Evolutionary conservation across 92 coral and sea anemone species (phyloP), one percentile per base, ranked within the genome.

Genomic region (Metridium senile): DNA sequence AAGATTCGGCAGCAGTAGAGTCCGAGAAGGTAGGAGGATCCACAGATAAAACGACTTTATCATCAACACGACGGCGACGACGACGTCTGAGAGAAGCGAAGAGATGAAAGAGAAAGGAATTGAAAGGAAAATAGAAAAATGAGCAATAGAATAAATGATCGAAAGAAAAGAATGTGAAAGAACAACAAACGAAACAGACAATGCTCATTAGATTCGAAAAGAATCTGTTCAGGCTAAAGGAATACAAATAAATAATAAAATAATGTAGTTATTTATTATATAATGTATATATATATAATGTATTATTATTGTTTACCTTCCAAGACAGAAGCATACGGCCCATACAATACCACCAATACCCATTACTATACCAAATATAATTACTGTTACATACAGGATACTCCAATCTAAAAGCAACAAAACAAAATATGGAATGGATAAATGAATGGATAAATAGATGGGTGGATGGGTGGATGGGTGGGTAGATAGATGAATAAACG

Each of bases 301-400:
- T 4, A 39, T 6, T 39, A 39, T 13, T 6, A 13, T 39, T 39
- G 6, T 39, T 39, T 74, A 95, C 99, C 99, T 92, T 83, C 97
- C 99, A 91, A 89, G 79, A n/a, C 97, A 95, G 80, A 92, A 92
- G 73, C 99, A 95, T n/a, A 92, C 67, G 27, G 86, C 99, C 99
- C 97, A 95, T 45, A 90, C 82, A 9, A 95, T 61, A n/a, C 99
- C 99, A 26, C 92, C 99, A 59, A 95, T 85, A 34, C 90, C 99
- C 89, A 92, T 93, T 46, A 95, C 88, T 58, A 95, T 93, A 62
- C 95, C 99, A 68, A 94, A 95, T 73, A 92, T 92, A 1, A 95
- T 92, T 29, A 95, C 99, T 0, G 97, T 92, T 18, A 95, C 97
- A 67, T 95, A 95, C 21, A 95, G 83, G 32, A 92, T 92, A 74